Evolutionary conservation across 2,113 vertebrate genomes (phyloP).

Genomic region (Cochlearius cochlearius): DNA sequence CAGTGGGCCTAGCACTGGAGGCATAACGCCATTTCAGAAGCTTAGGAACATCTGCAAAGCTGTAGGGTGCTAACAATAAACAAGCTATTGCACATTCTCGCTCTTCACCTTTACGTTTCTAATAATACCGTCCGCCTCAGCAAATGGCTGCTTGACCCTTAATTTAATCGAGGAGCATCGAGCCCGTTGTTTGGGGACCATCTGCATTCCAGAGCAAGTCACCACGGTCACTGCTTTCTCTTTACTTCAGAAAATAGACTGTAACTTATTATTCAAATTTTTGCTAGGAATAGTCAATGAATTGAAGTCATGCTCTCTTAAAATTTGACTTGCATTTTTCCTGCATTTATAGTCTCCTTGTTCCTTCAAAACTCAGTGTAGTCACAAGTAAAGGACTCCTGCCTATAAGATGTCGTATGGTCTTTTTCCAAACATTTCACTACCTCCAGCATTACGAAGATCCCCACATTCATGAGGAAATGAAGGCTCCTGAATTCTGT

Average conservation of each 20-base stretch:
- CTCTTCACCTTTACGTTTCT: not conserved
- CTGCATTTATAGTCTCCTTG: not conserved
- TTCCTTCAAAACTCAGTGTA: not conserved
- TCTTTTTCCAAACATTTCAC: not conserved
- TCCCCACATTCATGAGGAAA: not conserved
- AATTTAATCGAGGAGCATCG: not conserved
- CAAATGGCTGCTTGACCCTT: not conserved
- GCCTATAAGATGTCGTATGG: not conserved
- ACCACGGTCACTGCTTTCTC: not conserved
- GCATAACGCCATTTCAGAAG: rapidly evolving
- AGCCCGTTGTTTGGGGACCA: rapidly evolving
- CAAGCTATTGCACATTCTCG: not conserved
- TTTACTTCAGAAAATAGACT: not conserved
- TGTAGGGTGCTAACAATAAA: not conserved
- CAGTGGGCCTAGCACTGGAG: not conserved
- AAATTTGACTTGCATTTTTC: not conserved
- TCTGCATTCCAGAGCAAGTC: not conserved
- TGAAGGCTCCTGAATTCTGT: not conserved
- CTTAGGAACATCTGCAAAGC: not conserved
- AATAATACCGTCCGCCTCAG: not conserved
- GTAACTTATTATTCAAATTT: not conserved
- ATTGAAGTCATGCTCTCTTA: not conserved
- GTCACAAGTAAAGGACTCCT: not conserved
- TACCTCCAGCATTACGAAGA: not conserved
- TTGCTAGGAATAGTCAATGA: not conserved